phyloP scores from a whole-genome alignment of 2,888 invertebrate genomes.

The Athalia rosae region DNA sequence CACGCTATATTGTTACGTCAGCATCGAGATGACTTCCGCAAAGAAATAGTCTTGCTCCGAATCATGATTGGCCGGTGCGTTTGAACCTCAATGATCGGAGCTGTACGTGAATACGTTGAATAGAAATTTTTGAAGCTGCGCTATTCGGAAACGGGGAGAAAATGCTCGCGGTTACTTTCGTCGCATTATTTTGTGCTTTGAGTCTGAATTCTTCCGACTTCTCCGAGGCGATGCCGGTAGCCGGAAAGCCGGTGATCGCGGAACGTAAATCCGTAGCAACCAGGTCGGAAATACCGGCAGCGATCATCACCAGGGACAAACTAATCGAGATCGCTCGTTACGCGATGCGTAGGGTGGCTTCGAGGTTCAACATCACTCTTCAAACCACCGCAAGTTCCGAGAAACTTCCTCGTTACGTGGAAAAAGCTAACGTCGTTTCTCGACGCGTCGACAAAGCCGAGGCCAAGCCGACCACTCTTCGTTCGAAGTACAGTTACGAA shows the following conservation, averaged over 20 bases:
- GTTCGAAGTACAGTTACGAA: neutral
- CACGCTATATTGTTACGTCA: constrained; percentile 13
- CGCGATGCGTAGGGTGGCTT: constrained; percentile 68
- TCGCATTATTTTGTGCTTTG: neutral
- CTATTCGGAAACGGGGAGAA: neutral
- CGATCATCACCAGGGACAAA: constrained; percentile 58
- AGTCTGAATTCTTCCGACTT: neutral
- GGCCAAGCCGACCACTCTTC: constrained; percentile 7
- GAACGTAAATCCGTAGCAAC: neutral
- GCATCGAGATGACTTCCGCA: constrained; percentile 19
- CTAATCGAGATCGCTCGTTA: constrained; percentile 67
- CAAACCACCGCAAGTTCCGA: neutral
- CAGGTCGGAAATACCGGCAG: neutral
- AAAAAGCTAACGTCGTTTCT: constrained; percentile 2
- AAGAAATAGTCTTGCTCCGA: constrained; percentile 16
- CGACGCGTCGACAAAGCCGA: neutral
- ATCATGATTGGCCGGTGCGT: constrained; percentile 12
- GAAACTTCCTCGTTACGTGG: neutral
- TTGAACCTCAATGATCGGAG: neutral
- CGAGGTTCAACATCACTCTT: constrained; percentile 67
- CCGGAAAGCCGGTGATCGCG: neutral
- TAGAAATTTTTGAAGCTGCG: neutral
- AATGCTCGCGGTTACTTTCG: neutral
- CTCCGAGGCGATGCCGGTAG: constrained; percentile 7
- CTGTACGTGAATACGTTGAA: neutral